Evolutionary conservation across 2,797 vertebrate species (phyloP), one percentile per base, ranked within the genome.

Genomic region (Bradypodion pumilum): DNA sequence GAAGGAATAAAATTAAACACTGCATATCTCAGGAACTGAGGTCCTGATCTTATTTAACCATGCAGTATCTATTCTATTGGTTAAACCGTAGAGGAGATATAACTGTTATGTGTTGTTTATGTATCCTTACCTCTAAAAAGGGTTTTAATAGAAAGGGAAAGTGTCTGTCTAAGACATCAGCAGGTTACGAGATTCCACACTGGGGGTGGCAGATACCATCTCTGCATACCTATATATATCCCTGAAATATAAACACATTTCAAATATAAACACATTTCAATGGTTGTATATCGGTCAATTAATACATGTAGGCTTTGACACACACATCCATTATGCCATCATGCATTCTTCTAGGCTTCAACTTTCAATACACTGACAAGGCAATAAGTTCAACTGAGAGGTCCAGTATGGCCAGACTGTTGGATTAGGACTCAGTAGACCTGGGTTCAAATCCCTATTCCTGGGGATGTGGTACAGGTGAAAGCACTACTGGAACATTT

Each of bases 201-300:
- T 52, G 44, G 44, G n/a, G 63, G 15, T 10, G 25, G 4, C 21
- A 21, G 40, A 25, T 25, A 4, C 29, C 62, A 4, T 46, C 29
- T 46, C 4, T 6, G 62, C 77, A 49, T 78, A 44, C 27, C 2
- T 78, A n/a, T 78, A n/a, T 78, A 29, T 32, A 59, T 32, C 76
- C 29, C 60, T 15, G 42, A 49, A 35, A 79, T 49, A 79, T 68
- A 79, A 79, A 79, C 63, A 79, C n/a, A 79, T 79, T 35, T 63
- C 42, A 46, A 23, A n/a, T n/a, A n/a, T n/a, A n/a, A n/a, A n/a
- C n/a, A n/a, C n/a, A n/a, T n/a, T 1, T 44, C 68, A 12, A 19
- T n/a, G 19, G 16, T 32, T 23, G 49, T 21, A 52, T 19, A n/a
- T 32, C 19, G n/a, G 15, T n/a, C 2, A 27, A 46, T 72, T 40